Evolutionary conservation across 1,140 invertebrate species (phyloP).

Genomic region (Drosophila parvula): DNA sequence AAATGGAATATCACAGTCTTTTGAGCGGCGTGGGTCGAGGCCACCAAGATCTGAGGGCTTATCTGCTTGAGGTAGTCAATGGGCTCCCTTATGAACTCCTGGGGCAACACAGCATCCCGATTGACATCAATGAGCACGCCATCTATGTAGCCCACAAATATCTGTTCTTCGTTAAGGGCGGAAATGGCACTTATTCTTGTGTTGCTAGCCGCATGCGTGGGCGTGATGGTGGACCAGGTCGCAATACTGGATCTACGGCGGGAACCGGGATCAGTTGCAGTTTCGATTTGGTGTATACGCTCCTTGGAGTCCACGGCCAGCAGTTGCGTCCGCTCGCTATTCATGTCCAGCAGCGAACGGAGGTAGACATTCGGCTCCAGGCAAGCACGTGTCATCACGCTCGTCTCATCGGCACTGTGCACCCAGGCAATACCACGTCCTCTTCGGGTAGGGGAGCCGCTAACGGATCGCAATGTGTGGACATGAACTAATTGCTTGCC

Average conservation of each 20-base stretch:
- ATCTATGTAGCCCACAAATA: constrained; percentile 58
- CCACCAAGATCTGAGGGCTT: constrained; percentile 41
- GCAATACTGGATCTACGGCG: constrained; percentile 17
- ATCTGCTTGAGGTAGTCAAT: constrained; percentile 63
- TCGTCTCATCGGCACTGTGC: constrained; percentile 46
- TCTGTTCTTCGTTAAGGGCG: constrained; percentile 23
- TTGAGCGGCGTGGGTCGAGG: constrained; percentile 25
- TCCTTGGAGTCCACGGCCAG: constrained; percentile 66
- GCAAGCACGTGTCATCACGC: constrained; percentile 13
- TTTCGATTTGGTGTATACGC: constrained; percentile 65
- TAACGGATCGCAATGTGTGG: constrained; percentile 45
- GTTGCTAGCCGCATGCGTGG: constrained; percentile 23
- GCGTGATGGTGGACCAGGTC: constrained; percentile 58
- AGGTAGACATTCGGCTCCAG: constrained; percentile 64
- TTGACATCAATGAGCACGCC: constrained; percentile 56
- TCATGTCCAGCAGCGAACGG: constrained; percentile 46
- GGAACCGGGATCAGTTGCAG: constrained; percentile 1
- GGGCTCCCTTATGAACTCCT: constrained; percentile 22
- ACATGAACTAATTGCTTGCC: constrained; percentile 61
- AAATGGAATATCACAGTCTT: constrained; percentile 43
- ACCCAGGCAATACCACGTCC: constrained; percentile 51
- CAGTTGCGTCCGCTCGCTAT: constrained; percentile 28
- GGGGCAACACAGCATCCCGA: constrained; percentile 23
- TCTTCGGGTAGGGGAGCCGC: background rate
- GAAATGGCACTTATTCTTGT: constrained; percentile 56